Conservation (phyloP, 2,113 vertebrate genomes). For the Eupsittula cactorum region DNA sequence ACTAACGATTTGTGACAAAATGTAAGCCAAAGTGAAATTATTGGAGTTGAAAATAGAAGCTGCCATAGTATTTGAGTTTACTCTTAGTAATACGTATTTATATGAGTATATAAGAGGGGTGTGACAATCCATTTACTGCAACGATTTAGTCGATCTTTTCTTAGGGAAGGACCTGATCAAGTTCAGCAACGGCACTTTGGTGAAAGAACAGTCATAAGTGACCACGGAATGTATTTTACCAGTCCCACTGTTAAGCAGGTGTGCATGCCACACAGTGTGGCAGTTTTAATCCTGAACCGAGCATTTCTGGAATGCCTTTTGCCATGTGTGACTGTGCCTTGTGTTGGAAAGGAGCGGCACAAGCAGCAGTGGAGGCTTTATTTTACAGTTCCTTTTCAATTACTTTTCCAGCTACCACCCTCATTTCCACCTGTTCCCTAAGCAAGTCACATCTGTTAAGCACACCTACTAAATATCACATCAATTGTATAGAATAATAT, state of each 20-base stretch:
- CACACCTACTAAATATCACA: conserved; percentile 31
- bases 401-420: conserved; percentile 29
- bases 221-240: background rate
- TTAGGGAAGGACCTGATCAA: background rate
- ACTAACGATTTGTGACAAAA: background rate
- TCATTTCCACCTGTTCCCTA: conserved; percentile 46
- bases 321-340: background rate
- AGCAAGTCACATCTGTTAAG: background rate
- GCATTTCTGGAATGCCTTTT: background rate
- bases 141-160: background rate
- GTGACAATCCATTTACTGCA: background rate
- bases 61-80: background rate
- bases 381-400: background rate
- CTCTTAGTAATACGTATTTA: background rate
- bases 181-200: background rate
- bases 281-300: background rate
- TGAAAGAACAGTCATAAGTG: background rate
- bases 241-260: background rate
- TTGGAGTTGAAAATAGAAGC: background rate
- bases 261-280: background rate
- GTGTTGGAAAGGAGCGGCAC: background rate
- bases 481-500: background rate
- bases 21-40: background rate
- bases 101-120: accelerated
- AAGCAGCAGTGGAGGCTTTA: background rate